These are phyloP conservation scores for Plecotus auritus DNA, from an alignment of 2,113 vertebrate genomes.

Conservation along the genomic window DNA sequence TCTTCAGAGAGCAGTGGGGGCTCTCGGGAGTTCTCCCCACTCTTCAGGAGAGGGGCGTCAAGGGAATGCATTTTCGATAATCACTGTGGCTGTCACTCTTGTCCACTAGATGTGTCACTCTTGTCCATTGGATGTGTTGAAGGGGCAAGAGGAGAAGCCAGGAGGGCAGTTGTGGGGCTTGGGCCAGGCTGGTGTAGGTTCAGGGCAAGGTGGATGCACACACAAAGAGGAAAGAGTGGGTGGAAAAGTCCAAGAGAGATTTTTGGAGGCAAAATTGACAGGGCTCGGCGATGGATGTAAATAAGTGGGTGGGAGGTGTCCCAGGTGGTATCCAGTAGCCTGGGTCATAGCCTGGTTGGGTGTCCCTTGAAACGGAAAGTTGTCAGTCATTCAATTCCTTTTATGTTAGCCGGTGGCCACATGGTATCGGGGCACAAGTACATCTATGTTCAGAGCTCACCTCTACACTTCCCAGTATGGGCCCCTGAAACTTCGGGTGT, in stretches of 20 bases:
- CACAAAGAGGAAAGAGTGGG: not conserved
- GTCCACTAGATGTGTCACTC: not conserved
- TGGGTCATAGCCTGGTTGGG: not conserved
- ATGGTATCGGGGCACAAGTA: not conserved
- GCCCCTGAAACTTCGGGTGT: not conserved
- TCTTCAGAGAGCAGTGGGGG: not conserved
- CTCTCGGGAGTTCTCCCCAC: fast-evolving
- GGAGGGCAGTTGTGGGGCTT: not conserved
- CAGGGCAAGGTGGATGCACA: not conserved
- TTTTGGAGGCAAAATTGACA: not conserved
- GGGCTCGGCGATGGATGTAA: not conserved
- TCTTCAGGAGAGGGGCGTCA: not conserved
- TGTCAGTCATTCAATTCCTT: not conserved
- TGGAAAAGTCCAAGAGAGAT: not conserved
- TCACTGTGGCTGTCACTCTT: not conserved
- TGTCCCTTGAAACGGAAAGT: not conserved
- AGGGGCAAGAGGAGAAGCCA: not conserved
- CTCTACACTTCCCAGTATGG: not conserved
- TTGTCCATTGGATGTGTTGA: not conserved
- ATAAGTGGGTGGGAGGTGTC: not conserved
- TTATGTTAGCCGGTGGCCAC: not conserved
- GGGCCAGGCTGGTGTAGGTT: not conserved
- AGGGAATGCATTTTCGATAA: not conserved
- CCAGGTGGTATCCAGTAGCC: not conserved
- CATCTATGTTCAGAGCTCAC: not conserved